Conservation (phyloP, 2,888 invertebrate species). For the Pristionchus maxplancki region DNA sequence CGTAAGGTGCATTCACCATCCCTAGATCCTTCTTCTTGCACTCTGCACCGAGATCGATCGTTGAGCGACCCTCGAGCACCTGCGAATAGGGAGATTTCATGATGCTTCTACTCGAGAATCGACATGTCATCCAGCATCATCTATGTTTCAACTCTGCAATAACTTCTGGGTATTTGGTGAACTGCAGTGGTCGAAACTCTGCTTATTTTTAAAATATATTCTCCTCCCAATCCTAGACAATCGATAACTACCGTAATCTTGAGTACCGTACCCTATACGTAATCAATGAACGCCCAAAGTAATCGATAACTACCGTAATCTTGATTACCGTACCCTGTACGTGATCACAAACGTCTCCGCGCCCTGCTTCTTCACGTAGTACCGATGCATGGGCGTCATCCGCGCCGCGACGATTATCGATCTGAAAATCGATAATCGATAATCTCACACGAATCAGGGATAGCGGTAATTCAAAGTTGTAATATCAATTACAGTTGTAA, state of each 20-base stretch:
- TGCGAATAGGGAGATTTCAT: no score
- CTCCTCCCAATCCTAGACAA: background rate
- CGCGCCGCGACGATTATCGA: constrained; percentile 52
- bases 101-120: no score
- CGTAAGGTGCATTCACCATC: background rate
- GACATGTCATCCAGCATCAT: background rate
- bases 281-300: no score
- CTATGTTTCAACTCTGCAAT: background rate
- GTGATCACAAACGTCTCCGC: constrained; percentile 59
- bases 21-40: constrained; percentile 30
- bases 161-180: background rate
- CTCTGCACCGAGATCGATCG: constrained; percentile 54
- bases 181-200: no score
- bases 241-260: background rate
- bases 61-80: constrained; percentile 51
- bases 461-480: no score
- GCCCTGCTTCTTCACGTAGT: constrained; percentile 60
- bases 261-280: no score
- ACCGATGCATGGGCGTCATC: constrained; percentile 60
- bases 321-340: constrained; percentile 55
- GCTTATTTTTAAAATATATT: no score
- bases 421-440: background rate
- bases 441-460: background rate
- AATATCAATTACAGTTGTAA: no score
- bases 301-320: background rate